Conservation (phyloP, 2,113 vertebrate genomes). For the Cebidichthys violaceus region DNA sequence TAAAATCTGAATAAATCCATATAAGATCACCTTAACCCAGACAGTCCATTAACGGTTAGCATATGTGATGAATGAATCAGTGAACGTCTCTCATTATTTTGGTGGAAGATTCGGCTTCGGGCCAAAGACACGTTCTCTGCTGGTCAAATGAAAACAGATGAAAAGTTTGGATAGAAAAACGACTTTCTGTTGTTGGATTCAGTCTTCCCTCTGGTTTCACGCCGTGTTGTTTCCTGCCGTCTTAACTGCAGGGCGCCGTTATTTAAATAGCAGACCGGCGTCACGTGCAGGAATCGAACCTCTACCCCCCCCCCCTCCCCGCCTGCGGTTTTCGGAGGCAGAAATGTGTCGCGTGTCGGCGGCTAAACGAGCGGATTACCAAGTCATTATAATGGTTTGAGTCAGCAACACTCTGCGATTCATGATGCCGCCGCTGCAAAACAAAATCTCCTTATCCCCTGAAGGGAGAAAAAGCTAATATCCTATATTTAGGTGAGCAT, state of each 20-base stretch:
- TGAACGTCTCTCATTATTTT: neutral
- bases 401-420: slow-evolving; percentile 59
- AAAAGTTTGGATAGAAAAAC: too few relatives aligned
- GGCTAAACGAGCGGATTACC: slow-evolving; percentile 75
- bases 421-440: slow-evolving; percentile 58
- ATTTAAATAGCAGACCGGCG: neutral
- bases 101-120: neutral
- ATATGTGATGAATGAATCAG: neutral
- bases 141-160: too few relatives aligned
- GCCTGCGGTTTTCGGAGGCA: slow-evolving; percentile 35
- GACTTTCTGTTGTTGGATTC: too few relatives aligned
- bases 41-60: neutral
- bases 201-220: too few relatives aligned
- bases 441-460: slow-evolving; percentile 67
- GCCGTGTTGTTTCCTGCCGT: too few relatives aligned
- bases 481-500: slow-evolving; percentile 72
- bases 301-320: too few relatives aligned
- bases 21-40: too few relatives aligned
- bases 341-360: slow-evolving; percentile 52
- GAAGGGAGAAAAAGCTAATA: slow-evolving; percentile 61
- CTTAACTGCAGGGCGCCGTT: too few relatives aligned
- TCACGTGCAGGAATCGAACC: slow-evolving; percentile 18
- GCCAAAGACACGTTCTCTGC: neutral
- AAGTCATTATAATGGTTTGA: slow-evolving; percentile 72
- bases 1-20: too few relatives aligned